Conservation (phyloP, 2,888 invertebrate species). For the Timema podura region DNA sequence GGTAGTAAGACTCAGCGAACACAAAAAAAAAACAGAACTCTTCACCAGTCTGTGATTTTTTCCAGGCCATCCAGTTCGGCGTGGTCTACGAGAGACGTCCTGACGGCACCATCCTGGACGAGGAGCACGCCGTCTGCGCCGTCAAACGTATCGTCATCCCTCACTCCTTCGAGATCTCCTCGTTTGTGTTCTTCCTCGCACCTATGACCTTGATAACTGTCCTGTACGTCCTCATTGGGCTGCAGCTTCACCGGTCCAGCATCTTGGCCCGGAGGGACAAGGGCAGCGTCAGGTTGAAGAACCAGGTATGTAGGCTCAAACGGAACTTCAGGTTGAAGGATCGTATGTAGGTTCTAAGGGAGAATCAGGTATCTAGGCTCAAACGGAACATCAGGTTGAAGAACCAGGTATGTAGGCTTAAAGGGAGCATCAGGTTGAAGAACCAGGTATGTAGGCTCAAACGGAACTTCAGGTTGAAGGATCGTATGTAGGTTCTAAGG, state of each 20-base stretch:
- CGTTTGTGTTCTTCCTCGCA: constrained; percentile 57
- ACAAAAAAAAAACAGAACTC: too few species aligned
- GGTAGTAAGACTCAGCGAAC: too few species aligned
- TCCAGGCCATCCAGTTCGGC: constrained; percentile 78
- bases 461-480: too few species aligned
- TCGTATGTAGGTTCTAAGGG: too few species aligned
- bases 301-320: neutral
- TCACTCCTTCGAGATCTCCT: constrained; percentile 56
- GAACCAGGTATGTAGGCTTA: constrained; percentile 39
- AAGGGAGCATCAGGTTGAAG: constrained; percentile 49
- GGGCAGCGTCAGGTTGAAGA: constrained; percentile 47
- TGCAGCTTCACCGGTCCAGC: constrained; percentile 49
- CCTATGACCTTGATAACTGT: constrained; percentile 59
- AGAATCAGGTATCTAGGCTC: too few species aligned
- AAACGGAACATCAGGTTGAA: too few species aligned
- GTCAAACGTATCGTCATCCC: constrained; percentile 47
- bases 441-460: neutral
- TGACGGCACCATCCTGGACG: constrained; percentile 17
- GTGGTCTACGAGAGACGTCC: constrained; percentile 46
- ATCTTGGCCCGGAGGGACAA: constrained; percentile 42
- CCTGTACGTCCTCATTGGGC: constrained; percentile 52
- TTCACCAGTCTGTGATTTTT: too few species aligned
- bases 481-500: too few species aligned
- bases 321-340: too few species aligned
- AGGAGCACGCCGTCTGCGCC: constrained; percentile 44